Base-by-base conservation (phyloP, 2,888 invertebrate genomes). In the Sinhomidia bicolor region DNA sequence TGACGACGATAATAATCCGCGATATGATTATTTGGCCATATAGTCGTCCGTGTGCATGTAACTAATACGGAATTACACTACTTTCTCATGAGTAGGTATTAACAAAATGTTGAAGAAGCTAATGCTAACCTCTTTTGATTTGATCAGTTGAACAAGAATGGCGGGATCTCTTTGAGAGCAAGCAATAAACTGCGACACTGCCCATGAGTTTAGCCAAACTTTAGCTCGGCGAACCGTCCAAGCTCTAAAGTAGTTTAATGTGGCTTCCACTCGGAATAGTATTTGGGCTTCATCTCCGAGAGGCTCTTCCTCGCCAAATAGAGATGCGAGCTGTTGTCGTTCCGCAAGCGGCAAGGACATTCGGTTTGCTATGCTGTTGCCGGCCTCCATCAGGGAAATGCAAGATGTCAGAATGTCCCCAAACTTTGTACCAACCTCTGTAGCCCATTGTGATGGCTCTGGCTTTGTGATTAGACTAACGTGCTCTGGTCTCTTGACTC, bases 191-290 rank as follows among this genome's bases (percentile, higher is more conserved):
- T 92, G 91, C 3, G 91, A 89, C 10, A 91, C 89, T n/a, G 92
- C 91, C 92, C 92, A 92, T n/a, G 88, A 88, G 68, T 92, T 92
- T n/a, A 92, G 89, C 92, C 92, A 92, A n/a, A 89, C 90, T 88
- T 91, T 92, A 1, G 91, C 86, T 36, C 92, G 47, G 23, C 91
- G 89, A 9, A 92, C 90, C 14, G 91, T 87, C 92, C 92, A 92
- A 29, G 90, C 86, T 83, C 90, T 90, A 23, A 91, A 92, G 57
- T 92, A 92, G 23, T 91, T 87, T 2, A 92, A 88, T 2, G 92
- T 92, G 0, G 92, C 92, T 36, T 92, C 92, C 10, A 92, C 86
- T 65, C 92, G 88, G 76, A 92, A 92, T 0, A 92, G 85, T 2
- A 90, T 88, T 68, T 92, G 91, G 10, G 92, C 92, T 62, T 92